phyloP scores from a whole-genome alignment of 2,888 invertebrate species.

The Drosophila meridiana region DNA sequence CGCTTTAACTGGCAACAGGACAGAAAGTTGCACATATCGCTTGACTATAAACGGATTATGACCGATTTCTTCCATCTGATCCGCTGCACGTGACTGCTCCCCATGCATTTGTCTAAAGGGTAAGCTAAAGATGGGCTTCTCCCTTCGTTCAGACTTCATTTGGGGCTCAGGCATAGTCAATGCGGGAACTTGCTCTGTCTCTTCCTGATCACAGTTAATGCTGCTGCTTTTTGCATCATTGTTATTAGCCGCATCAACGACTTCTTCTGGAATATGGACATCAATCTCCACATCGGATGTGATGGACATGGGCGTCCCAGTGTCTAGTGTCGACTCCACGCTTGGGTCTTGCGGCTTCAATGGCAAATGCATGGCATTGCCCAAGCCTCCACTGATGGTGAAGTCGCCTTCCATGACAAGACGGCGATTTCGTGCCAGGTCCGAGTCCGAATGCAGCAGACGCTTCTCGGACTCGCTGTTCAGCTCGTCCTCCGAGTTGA shows the following conservation, averaged over 20 bases:
- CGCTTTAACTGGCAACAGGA: slow-evolving; percentile 89
- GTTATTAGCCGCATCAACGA: slow-evolving; percentile 42
- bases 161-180: not conserved
- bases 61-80: not conserved
- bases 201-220: not conserved
- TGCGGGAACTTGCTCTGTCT: not conserved
- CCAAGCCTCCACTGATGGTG: slow-evolving; percentile 17
- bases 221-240: slow-evolving; percentile 13
- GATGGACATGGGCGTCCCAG: slow-evolving; percentile 64
- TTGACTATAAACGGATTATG: slow-evolving; percentile 50
- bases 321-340: slow-evolving; percentile 29
- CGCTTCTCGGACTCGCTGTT: slow-evolving; percentile 50
- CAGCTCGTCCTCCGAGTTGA: slow-evolving; percentile 58
- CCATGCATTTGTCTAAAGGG: not conserved
- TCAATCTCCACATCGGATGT: slow-evolving; percentile 61
- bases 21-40: slow-evolving; percentile 88
- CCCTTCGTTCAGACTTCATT: not conserved
- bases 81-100: not conserved
- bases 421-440: slow-evolving; percentile 29
- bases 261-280: slow-evolving; percentile 6
- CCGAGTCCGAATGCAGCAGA: slow-evolving; percentile 44
- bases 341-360: slow-evolving; percentile 45
- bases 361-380: slow-evolving; percentile 35
- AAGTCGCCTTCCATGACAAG: slow-evolving; percentile 33
- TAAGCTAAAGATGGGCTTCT: slow-evolving; percentile 3